Conservation (phyloP, 2,113 vertebrate species). For the Psittacara wagleri region DNA sequence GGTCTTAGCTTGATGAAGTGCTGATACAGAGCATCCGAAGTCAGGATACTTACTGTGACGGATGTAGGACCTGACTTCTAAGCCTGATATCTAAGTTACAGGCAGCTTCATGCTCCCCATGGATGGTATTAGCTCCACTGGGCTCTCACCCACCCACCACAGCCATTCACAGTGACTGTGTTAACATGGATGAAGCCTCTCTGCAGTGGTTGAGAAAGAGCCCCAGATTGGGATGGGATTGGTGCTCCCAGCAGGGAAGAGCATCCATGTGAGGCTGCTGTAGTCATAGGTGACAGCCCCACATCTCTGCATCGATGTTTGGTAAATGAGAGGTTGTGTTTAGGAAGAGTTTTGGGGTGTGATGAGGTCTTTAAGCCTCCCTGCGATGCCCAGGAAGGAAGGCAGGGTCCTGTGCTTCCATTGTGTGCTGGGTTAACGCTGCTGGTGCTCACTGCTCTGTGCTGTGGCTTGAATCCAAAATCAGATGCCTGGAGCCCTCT, state of each 20-base stretch:
- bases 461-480: not conserved
- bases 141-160: not conserved
- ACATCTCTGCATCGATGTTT: fast-evolving
- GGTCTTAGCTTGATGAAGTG: not conserved
- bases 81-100: not conserved
- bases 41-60: not conserved
- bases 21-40: not conserved
- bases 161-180: not conserved
- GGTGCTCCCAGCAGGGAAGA: not conserved
- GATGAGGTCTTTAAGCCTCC: not conserved
- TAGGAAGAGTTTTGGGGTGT: not conserved
- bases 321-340: not conserved
- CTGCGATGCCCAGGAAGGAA: not conserved
- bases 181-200: not conserved
- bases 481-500: not conserved
- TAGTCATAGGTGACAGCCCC: not conserved
- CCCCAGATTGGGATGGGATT: fast-evolving
- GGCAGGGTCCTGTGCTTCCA: not conserved
- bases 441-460: not conserved
- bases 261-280: not conserved
- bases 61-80: not conserved
- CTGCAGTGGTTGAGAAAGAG: not conserved
- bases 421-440: fast-evolving
- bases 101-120: not conserved
- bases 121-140: not conserved